Base-by-base conservation (phyloP, 1,140 invertebrate species). In the Branchinecta lynchi region DNA sequence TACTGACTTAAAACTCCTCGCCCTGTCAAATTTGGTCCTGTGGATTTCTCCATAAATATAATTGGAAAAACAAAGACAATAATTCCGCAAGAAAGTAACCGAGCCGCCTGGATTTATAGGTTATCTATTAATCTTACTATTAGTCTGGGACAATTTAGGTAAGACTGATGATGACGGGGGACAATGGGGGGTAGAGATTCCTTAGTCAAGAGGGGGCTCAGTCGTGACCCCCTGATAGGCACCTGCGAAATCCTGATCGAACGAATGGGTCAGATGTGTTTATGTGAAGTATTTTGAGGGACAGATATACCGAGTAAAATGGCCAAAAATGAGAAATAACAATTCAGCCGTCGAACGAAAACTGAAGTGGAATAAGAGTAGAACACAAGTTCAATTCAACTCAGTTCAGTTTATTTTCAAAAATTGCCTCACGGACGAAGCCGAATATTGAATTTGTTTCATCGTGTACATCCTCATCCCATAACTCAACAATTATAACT, bases 121-220 rank as follows among this genome's bases (percentile, higher is more conserved):
- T 60, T 60, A 60, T 60, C 51, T 15, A 60, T 60, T 60, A 60
- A 60, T 60, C 51, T 60, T 60, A 20, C 51, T 60, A 60, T 60
- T 60, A 60, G 51, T 60, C 51, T 60, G 51, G 51, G 51, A 60
- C 51, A 60, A 60, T 60, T 60, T 60, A 60, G 51, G 51, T 60
- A 60, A 60, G 51, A 60, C 51, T 60, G 51, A 60, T 60, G 51
- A 60, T 60, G 51, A 60, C 51, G 12, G 51, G 3, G 12, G 51
- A 60, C 51, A 20, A 6, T 60, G 51, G 51, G 51, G 51, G 51
- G 12, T 20, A 15, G 12, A 60, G 51, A 60, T 60, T 60, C 51
- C 51, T 15, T 60, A 60, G 51, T 60, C 51, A 60, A 60, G 51
- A 60, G 51, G 51, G 51, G 51, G 51, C 51, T 60, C 17, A 60